These are phyloP conservation scores for Nomada goodeniana DNA, from an alignment of 2,888 invertebrate genomes.

Conservation along the genomic window DNA sequence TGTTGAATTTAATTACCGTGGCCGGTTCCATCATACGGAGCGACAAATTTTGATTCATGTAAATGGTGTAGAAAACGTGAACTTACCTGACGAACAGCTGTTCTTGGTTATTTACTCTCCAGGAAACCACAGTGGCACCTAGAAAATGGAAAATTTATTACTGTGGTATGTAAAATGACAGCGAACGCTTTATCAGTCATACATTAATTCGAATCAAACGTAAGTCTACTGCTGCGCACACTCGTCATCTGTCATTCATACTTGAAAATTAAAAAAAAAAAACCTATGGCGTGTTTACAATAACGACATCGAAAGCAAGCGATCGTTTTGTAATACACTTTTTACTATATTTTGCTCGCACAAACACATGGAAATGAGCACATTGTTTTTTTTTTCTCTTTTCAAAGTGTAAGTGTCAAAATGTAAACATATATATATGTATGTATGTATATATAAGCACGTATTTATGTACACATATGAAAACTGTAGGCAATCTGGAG, in stretches of 20 bases:
- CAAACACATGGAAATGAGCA: not conserved
- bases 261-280: constrained; percentile 36
- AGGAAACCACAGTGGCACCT: constrained; percentile 98
- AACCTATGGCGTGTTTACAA: constrained; percentile 43
- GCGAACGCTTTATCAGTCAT: not conserved
- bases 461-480: constrained; percentile 23
- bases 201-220: not conserved
- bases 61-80: not conserved
- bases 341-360: not conserved
- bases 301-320: not conserved
- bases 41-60: not conserved
- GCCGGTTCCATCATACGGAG: no score
- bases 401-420: not conserved
- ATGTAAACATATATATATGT: not conserved
- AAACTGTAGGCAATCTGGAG: constrained; percentile 50
- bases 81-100: constrained; percentile 97
- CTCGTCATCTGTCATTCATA: constrained; percentile 20
- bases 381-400: not conserved
- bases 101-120: constrained; percentile 98
- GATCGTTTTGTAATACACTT: not conserved
- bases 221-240: constrained; percentile 18
- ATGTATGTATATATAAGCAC: constrained; percentile 1
- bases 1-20: no score
- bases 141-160: constrained; percentile 81
- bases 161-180: not conserved